Base-by-base conservation (phyloP, 2,888 invertebrate species). In the Drosophila glabriapex region DNA sequence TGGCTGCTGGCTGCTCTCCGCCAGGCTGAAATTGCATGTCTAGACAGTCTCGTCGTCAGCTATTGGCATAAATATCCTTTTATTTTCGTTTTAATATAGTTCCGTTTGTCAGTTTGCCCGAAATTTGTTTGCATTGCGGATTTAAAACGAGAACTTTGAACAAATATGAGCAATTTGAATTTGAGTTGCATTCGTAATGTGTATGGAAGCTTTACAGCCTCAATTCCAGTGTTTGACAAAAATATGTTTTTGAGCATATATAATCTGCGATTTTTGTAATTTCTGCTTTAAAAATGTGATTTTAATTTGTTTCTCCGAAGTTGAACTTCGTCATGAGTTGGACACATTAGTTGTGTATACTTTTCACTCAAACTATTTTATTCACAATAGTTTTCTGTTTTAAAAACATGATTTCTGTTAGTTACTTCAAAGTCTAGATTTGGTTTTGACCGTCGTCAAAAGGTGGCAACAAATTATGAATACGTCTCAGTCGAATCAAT, bases 1-100 rank as follows among this genome's bases (percentile, higher is more conserved):
- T 46, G 25, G 19, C 46, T 41, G 54, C 55, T 70, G 22, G 2
- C 46, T 41, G 55, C 58, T 70, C 69, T 49, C 49, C 29, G 46
- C 54, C 58, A 72, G 73, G 73, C 78, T 75, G 62, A 85, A 85
- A 88, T 82, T 80, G 78, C 80, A 85, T 50, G 85, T 85, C 90
- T 85, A 85, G 85, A 85, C 85, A 72, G 58, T 49, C 58, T 29
- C 39, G 61, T 63, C 43, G 59, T 54, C 70, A 71, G 68, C 77
- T 77, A 76, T 70, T 73, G 65, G 70, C 83, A 68, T 63, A 59
- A 65, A 67, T 65, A 73, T 68, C 64, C 66, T 72, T 43, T 65
- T 59, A 28, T 61, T 35, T 61, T 67, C 4, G 31, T 66, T 71
- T 70, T 54, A 60, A 69, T 77, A 73, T 78, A 73, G 82, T 85